Percentiles rank a stretch among this genome's conserved stretches.
Evolutionary conservation across 2,797 vertebrate species (phyloP).

Genomic region (Enteromius mattozi): DNA sequence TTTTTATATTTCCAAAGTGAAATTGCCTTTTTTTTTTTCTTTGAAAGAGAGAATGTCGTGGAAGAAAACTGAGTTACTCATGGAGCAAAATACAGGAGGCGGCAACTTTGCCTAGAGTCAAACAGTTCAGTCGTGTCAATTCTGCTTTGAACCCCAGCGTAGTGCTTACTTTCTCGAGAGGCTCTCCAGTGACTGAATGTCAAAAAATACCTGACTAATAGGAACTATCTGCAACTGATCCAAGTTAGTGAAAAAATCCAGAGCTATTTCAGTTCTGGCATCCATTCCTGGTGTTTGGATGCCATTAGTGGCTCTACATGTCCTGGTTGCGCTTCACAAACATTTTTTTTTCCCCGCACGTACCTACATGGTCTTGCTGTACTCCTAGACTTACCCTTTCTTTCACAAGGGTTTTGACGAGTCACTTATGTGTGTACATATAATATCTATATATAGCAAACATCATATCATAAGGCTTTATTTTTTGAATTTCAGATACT

Average conservation of each 20-base stretch:
- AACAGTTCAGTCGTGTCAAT: slow-evolving; percentile 2
- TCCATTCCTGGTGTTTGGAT: background rate
- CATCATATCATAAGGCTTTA: slow-evolving; percentile 76
- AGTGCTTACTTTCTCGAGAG: background rate
- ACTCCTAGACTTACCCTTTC: slow-evolving; percentile 31
- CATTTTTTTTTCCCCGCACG: background rate
- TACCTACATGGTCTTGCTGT: slow-evolving; percentile 9
- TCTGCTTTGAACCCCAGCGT: slow-evolving; percentile 1
- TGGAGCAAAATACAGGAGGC: background rate
- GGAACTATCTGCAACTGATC: slow-evolving; percentile 26
- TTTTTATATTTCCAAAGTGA: slow-evolving; percentile 49
- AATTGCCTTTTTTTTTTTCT: slow-evolving; percentile 17
- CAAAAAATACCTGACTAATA: background rate
- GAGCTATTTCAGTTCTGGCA: slow-evolving; percentile 7
- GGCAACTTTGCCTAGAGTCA: slow-evolving; percentile 16
- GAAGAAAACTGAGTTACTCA: background rate
- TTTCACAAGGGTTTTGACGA: slow-evolving; percentile 66
- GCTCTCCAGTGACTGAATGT: slow-evolving; percentile 3
- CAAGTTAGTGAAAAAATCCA: slow-evolving; percentile 14
- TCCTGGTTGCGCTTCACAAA: slow-evolving; percentile 6
- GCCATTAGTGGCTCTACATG: background rate
- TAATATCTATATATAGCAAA: slow-evolving; percentile 64
- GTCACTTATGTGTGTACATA: slow-evolving; percentile 71
- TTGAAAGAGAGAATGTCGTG: background rate
- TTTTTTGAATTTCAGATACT: slow-evolving; percentile 64